Conservation (phyloP, 2,888 invertebrate genomes). For the Polietes domitor region DNA sequence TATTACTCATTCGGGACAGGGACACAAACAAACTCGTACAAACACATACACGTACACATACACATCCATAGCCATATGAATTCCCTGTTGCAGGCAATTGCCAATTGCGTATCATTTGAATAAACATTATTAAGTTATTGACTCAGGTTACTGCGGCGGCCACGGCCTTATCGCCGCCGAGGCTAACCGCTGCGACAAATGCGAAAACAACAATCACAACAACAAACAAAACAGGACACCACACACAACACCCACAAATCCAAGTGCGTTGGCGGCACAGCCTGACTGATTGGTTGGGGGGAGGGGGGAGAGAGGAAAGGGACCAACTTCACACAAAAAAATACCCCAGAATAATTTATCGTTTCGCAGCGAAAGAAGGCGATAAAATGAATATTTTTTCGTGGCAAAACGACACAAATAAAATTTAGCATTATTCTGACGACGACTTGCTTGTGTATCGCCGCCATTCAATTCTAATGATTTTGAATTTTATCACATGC, state of each 20-base stretch:
- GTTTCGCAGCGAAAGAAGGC: not conserved
- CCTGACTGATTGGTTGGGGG: not conserved
- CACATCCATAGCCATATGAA: no score
- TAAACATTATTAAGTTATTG: slow-evolving; percentile 62
- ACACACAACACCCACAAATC: slow-evolving; percentile 28
- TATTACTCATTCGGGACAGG: slow-evolving; percentile 57
- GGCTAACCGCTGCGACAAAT: slow-evolving; percentile 24
- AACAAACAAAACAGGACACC: slow-evolving; percentile 31
- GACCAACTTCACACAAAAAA: not conserved
- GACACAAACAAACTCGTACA: slow-evolving; percentile 19
- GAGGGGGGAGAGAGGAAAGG: not conserved
- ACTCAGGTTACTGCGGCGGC: slow-evolving; percentile 64
- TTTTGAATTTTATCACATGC: not conserved
- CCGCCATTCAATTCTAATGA: not conserved
- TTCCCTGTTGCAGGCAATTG: not conserved
- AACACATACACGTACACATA: no score
- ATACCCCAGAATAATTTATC: not conserved
- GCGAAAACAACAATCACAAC: slow-evolving; percentile 20
- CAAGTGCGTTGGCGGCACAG: slow-evolving; percentile 7
- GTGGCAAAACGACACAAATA: not conserved
- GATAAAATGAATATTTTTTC: not conserved
- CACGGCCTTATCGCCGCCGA: slow-evolving; percentile 58
- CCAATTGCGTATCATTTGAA: slow-evolving; percentile 38
- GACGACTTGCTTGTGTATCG: not conserved
- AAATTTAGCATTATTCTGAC: not conserved